Evolutionary conservation across 2,888 invertebrate genomes (phyloP), one percentile per base, ranked within the genome.

Genomic region (Sipunculus nudus): DNA sequence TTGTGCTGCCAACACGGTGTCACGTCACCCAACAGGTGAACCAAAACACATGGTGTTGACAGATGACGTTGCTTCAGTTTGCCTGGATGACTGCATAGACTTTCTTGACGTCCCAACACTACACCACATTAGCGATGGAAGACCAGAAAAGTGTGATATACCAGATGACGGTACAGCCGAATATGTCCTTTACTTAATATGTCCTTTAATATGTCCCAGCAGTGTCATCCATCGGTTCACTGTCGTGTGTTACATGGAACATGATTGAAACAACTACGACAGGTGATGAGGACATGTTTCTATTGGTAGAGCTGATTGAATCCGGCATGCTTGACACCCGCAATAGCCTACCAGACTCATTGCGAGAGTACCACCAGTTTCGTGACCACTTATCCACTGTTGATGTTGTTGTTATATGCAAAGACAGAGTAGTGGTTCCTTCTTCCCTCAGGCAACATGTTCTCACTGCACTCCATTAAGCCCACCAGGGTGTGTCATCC

Each of bases 401-500:
- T 41, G 59, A 59, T 35, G 70, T 66, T 16, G 63, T 66, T 3
- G 31, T 67, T 10, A 40, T 67, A 6, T 66, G 65, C 54, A 69
- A 65, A 23, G 67, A 72, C 35, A 54, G 70, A 6, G 32, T 74
- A 25, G 62, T 74, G 4, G 67, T 73, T 2, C 74, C 71, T 1
- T 63, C 65, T 3, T 47, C 63, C 3, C 71, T 73, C 8, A 35
- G 70, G 13, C 8, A 38, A 1, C 54, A 61, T 10, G 48, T 70
- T 0, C 43, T 74, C 1, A 26, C 8, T 2, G 50, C 66, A 0
- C 59, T 74, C 1, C 70, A 75, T 45, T 60, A 73, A 13, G 75
- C 71, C 25, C 74, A 73, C 45, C 73, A 72, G 54, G 73, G 73
- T 6, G 61, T 66, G 2, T 56, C 72, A 2, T 35, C 59, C 2